Evolutionary conservation across 1,140 invertebrate genomes (phyloP).

Genomic region (Ectropis grisescens): DNA sequence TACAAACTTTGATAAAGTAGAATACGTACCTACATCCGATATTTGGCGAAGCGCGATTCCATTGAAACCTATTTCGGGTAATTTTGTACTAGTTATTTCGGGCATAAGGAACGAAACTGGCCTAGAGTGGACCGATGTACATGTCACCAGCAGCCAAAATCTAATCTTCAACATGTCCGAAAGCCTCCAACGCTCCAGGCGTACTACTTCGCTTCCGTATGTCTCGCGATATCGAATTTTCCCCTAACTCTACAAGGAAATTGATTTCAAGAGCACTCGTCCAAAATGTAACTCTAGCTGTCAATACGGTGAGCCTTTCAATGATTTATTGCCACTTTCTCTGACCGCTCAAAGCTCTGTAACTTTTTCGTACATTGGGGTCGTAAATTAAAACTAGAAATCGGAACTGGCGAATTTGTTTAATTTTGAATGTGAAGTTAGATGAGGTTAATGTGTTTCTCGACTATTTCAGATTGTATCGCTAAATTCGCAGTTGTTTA

Average conservation of each 20-base stretch:
- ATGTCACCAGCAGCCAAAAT: slow-evolving; percentile 31
- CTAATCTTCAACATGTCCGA: slow-evolving; percentile 42
- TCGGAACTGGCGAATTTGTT: too few species aligned
- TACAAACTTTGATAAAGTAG: too few species aligned
- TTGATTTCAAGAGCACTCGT: slow-evolving; percentile 42
- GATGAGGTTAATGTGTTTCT: too few species aligned
- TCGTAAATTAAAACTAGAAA: too few species aligned
- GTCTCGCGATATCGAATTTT: slow-evolving; percentile 33
- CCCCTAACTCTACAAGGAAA: slow-evolving; percentile 39
- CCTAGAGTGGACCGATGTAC: slow-evolving; percentile 13
- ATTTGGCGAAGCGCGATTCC: too few species aligned
- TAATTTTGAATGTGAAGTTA: background rate
- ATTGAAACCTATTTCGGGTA: too few species aligned
- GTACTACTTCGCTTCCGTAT: slow-evolving; percentile 1
- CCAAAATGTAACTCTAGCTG: slow-evolving; percentile 26
- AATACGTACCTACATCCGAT: too few species aligned
- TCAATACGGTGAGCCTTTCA: slow-evolving; percentile 25
- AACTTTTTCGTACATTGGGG: slow-evolving; percentile 4
- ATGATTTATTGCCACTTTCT: slow-evolving; percentile 28
- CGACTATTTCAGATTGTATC: too few species aligned
- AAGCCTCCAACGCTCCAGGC: slow-evolving; percentile 20
- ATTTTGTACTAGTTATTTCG: too few species aligned
- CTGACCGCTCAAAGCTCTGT: slow-evolving; percentile 8
- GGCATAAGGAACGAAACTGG: too few species aligned
- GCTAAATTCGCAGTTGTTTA: too few species aligned